A percentile compares a stretch with the other conserved stretches of the same genome.
Conservation (phyloP, 2,113 vertebrate species). For the Puma concolor region DNA sequence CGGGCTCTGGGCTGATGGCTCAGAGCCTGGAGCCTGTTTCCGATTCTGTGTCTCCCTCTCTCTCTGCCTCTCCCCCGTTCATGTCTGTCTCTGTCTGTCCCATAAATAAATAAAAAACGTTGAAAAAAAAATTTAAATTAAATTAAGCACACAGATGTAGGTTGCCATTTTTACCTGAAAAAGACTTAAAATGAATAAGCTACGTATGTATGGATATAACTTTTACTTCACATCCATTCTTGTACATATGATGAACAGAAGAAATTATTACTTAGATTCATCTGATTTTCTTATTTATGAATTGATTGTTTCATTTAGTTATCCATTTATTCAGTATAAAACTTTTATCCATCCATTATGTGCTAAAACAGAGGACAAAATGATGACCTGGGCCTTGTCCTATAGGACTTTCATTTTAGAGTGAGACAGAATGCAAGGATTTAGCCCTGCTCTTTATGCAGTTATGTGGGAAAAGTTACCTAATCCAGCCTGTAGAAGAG, state of each 20-base stretch:
- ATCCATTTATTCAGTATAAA: not conserved
- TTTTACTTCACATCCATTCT: not conserved
- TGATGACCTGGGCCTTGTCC: not conserved
- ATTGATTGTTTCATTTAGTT: not conserved
- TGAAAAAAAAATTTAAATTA: no score
- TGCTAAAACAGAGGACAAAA: not conserved
- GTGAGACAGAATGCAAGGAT: not conserved
- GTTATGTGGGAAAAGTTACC: not conserved
- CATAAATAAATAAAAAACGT: no score
- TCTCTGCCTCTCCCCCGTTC: no score
- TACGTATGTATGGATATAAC: not conserved
- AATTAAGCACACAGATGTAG: not conserved
- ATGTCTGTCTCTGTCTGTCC: no score
- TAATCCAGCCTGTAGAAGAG: not conserved
- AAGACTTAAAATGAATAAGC: not conserved
- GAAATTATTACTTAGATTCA: not conserved
- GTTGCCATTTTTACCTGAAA: not conserved
- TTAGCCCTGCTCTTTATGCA: not conserved
- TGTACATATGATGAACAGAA: not conserved
- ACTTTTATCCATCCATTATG: not conserved
- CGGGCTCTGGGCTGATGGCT: no score
- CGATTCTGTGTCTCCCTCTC: no score
- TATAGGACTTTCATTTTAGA: not conserved
- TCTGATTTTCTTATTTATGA: not conserved
- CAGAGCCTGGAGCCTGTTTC: no score